phyloP scores from a whole-genome alignment of 1,140 invertebrate genomes.

The Cotesia chilonis region DNA sequence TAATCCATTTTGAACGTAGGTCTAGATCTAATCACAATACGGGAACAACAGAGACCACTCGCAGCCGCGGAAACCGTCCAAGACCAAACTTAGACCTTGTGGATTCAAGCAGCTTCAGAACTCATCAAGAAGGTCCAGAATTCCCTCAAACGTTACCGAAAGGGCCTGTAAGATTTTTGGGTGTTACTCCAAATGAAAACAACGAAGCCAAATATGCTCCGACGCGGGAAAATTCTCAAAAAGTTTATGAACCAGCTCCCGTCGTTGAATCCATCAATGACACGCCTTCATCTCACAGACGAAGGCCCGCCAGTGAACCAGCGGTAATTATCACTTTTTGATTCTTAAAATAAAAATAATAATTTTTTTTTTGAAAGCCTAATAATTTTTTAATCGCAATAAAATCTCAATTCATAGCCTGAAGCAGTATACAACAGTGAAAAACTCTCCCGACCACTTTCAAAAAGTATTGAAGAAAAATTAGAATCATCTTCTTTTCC shows the following conservation, averaged over 20 bases:
- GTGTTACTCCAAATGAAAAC: conserved; percentile 69
- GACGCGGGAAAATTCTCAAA: conserved; percentile 50
- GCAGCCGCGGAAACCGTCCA: conserved; percentile 68
- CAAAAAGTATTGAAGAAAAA: conserved; percentile 41
- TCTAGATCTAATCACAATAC: conserved; percentile 60
- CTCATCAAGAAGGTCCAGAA: conserved; percentile 70
- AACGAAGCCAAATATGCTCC: conserved; percentile 56
- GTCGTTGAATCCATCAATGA: conserved; percentile 52
- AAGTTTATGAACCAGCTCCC: conserved; percentile 49
- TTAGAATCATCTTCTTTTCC: conserved; percentile 35
- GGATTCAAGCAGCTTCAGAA: conserved; percentile 81
- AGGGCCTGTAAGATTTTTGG: conserved; percentile 68
- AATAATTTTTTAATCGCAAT: background rate
- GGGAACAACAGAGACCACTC: conserved; percentile 60
- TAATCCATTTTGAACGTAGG: conserved; percentile 39
- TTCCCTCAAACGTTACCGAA: conserved; percentile 66
- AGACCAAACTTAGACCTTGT: conserved; percentile 79
- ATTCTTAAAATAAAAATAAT: conserved; percentile 27
- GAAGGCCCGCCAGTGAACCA: conserved; percentile 44
- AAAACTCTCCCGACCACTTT: conserved; percentile 42
- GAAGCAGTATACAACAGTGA: conserved; percentile 52
- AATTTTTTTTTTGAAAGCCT: background rate
- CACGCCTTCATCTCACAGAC: conserved; percentile 43
- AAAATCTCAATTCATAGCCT: conserved; percentile 32
- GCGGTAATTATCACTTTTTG: conserved; percentile 45